phyloP scores from a whole-genome alignment of 2,113 vertebrate genomes.

The Apeltes quadracus region DNA sequence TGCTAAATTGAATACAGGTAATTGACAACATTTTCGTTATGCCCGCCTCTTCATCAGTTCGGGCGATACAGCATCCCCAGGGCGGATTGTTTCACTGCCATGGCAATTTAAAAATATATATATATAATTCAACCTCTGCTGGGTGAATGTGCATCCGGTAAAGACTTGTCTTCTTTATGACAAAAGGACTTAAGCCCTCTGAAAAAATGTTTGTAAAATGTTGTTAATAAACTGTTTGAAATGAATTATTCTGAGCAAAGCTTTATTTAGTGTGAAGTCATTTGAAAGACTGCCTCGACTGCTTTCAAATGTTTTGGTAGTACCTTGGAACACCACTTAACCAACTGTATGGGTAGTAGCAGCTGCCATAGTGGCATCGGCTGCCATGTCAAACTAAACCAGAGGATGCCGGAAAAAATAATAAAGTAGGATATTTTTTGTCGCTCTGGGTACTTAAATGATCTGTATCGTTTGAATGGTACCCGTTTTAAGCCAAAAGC shows the following conservation, averaged over 20 bases:
- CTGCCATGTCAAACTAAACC: too few relatives aligned
- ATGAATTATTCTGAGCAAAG: not conserved
- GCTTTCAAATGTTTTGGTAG: not conserved
- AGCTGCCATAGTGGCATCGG: too few relatives aligned
- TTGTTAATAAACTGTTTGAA: not conserved
- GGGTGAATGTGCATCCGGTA: not conserved
- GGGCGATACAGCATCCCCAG: not conserved
- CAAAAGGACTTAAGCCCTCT: too few relatives aligned
- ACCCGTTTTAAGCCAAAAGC: too few relatives aligned
- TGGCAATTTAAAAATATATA: not conserved
- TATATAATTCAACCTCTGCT: not conserved
- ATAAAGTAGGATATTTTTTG: not conserved
- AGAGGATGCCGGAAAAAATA: not conserved
- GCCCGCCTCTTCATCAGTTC: constrained; percentile 7
- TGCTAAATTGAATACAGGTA: not conserved
- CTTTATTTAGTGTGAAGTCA: not conserved
- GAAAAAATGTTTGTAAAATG: too few relatives aligned
- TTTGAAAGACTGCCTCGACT: constrained; percentile 8
- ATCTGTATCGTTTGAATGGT: not conserved
- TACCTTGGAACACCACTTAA: too few relatives aligned
- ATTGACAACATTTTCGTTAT: constrained; percentile 34
- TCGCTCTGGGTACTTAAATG: not conserved
- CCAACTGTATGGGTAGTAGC: too few relatives aligned
- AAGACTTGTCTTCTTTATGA: not conserved
- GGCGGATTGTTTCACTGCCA: not conserved